Conservation (phyloP, 2,113 vertebrate species). For the Antidorcas marsupialis region DNA sequence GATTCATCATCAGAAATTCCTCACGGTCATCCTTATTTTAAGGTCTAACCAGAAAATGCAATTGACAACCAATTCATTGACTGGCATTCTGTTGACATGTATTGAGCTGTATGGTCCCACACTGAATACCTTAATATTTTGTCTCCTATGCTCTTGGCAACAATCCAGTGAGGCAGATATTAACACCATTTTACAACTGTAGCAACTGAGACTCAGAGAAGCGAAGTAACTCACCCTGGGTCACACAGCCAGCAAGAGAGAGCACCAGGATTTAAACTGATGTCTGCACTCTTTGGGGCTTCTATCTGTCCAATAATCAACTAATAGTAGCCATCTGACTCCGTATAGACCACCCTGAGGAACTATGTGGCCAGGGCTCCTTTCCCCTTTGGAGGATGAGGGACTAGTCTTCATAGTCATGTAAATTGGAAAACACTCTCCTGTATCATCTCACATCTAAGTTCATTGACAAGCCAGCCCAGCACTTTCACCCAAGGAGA, state of each 20-base stretch:
- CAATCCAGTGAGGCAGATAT: neutral
- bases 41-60: slow-evolving; percentile 33
- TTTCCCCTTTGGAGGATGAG: neutral
- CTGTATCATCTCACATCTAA: neutral
- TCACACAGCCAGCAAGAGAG: neutral
- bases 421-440: neutral
- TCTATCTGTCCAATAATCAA: neutral
- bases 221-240: neutral
- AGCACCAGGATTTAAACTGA: neutral
- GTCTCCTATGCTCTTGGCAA: neutral
- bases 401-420: neutral
- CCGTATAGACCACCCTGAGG: neutral
- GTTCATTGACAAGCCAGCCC: neutral
- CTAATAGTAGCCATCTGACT: neutral
- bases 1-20: neutral
- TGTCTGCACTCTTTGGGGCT: neutral
- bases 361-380: neutral
- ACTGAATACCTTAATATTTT: neutral
- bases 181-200: neutral
- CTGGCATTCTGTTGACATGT: neutral
- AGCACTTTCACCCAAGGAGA: neutral
- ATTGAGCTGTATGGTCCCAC: neutral
- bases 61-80: neutral
- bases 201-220: neutral
- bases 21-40: neutral